phyloP scores from a whole-genome alignment of 2,888 invertebrate genomes.

The Myopa tessellatipennis region DNA sequence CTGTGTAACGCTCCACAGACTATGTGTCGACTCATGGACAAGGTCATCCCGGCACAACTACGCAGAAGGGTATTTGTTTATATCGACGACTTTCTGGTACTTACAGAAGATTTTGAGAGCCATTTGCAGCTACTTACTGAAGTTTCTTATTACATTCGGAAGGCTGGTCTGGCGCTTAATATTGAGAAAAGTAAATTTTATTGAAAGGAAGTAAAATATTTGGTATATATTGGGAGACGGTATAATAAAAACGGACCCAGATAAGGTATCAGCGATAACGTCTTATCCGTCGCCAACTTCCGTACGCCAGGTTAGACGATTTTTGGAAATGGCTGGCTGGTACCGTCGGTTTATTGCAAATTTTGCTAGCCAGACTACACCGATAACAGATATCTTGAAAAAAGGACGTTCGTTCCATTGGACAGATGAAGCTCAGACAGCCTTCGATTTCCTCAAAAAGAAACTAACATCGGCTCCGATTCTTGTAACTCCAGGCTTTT shows the following conservation, averaged over 20 bases:
- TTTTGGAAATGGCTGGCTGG: constrained; percentile 3
- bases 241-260: neutral
- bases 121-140: neutral
- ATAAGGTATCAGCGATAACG: neutral
- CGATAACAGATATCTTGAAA: constrained; percentile 37
- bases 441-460: constrained; percentile 35
- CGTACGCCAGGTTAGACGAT: neutral
- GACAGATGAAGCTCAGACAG: constrained; percentile 34
- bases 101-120: neutral
- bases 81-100: neutral
- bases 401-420: constrained; percentile 31
- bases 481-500: constrained; percentile 40
- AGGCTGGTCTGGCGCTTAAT: neutral
- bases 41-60: constrained; percentile 3
- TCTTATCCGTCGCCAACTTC: neutral
- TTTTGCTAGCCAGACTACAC: constrained; percentile 32
- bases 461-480: neutral
- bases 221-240: constrained; percentile 13
- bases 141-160: neutral
- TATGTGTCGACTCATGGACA: neutral
- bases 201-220: constrained; percentile 11
- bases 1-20: no score
- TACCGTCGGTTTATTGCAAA: constrained; percentile 35
- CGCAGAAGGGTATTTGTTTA: neutral
- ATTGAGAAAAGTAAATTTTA: neutral